A percentile compares a stretch with the other conserved stretches of the same genome.
phyloP scores from a whole-genome alignment of 1,140 invertebrate species.

The Panagrolaimus sp. region DNA sequence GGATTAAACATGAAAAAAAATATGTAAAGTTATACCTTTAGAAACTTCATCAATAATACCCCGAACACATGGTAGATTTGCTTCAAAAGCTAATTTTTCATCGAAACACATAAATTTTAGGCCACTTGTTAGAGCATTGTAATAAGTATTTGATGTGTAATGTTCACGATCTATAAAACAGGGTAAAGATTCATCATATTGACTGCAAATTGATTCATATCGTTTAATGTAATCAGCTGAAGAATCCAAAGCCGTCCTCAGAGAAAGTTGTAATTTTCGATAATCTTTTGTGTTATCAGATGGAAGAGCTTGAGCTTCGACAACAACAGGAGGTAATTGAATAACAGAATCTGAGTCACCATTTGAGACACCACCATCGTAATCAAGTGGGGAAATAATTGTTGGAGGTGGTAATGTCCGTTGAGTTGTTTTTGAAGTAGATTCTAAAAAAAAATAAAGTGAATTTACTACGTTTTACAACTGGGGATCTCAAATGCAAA shows the following conservation, averaged over 20 bases:
- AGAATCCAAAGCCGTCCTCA: neutral
- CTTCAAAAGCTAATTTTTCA: neutral
- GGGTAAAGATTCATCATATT: neutral
- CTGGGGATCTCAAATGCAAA: too few species aligned
- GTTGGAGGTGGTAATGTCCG: too few species aligned
- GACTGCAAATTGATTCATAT: neutral
- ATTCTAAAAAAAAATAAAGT: too few species aligned
- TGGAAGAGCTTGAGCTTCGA: neutral
- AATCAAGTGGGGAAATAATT: too few species aligned
- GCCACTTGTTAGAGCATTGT: neutral
- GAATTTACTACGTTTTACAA: too few species aligned
- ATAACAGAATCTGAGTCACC: too few species aligned
- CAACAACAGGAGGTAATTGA: neutral
- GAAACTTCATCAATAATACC: neutral
- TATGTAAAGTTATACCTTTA: too few species aligned
- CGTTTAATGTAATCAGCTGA: neutral
- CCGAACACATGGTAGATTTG: neutral
- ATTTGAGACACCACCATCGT: too few species aligned
- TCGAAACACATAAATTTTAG: constrained; percentile 6
- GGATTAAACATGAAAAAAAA: too few species aligned
- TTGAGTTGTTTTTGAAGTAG: too few species aligned
- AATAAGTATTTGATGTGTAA: neutral
- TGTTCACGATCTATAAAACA: neutral
- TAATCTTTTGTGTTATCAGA: neutral
- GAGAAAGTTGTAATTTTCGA: neutral